A percentile compares a stretch with the other conserved stretches of the same genome.
phyloP scores from a whole-genome alignment of 2,888 invertebrate genomes.

The Pristionchus japonicus region DNA sequence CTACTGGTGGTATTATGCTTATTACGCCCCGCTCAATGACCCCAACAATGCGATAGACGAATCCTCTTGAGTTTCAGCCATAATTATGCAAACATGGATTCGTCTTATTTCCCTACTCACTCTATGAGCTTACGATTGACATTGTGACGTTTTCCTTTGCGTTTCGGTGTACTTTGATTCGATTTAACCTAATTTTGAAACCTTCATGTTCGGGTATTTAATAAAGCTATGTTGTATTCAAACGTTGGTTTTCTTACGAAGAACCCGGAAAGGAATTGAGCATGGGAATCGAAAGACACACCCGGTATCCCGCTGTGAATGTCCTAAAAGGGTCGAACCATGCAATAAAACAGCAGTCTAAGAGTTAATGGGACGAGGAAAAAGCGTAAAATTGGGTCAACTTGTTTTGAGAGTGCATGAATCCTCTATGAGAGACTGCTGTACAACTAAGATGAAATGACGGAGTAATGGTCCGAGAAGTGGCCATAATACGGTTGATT shows the following conservation, averaged over 20 bases:
- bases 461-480: not conserved
- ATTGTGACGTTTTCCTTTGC: not conserved
- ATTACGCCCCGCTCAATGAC: slow-evolving; percentile 50
- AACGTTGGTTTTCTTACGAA: not conserved
- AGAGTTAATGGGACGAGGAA: not conserved
- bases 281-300: not conserved
- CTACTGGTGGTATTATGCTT: slow-evolving; percentile 70
- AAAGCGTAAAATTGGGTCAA: not conserved
- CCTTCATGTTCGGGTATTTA: not conserved
- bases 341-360: slow-evolving; percentile 10
- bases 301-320: slow-evolving; percentile 8
- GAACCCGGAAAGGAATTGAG: not conserved
- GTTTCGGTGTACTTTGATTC: not conserved
- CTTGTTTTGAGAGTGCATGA: not conserved
- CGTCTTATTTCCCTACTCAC: not conserved
- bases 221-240: not conserved
- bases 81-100: not conserved
- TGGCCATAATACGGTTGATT: not conserved
- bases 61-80: not conserved
- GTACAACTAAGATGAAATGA: not conserved
- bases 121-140: not conserved
- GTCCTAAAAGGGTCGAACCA: not conserved
- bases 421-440: too few relatives aligned
- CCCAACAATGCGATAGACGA: not conserved
- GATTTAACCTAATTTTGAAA: not conserved